Base-by-base conservation (phyloP, 2,113 vertebrate genomes). In the Forbesichthys papilliferus region DNA sequence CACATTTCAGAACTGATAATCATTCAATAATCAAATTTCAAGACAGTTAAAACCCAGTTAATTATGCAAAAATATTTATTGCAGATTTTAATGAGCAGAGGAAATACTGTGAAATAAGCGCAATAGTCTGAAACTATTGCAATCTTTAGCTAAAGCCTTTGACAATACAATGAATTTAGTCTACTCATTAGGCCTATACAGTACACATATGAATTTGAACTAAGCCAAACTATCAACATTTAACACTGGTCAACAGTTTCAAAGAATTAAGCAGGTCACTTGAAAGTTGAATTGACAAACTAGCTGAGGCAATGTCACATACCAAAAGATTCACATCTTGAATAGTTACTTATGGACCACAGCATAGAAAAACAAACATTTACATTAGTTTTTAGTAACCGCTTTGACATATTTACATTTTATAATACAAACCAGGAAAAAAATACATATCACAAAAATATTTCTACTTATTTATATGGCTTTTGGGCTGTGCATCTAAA, bases 11-110 rank as follows among this genome's bases (percentile, higher is more conserved):
- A 55, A 55, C n/a, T 61, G 9, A 48, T 27, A 27, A 27, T 47
- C 59, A 61, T 7, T 12, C 1, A 46, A 8, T 61, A 3, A 62
- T 48, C 6, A 48, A 48, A 49, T 14, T 48, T 5, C 80, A 27
- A 27, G 27, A 27, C 27, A 63, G 18, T 48, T 71, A 8, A 42
- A 42, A 42, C 7, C 5, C 36, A 42, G 4, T 69, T 78, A 36
- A 89, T 93, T 93, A 92, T 96, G 95, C 85, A 96, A 98, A 98
- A 98, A 98, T 92, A 87, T 98, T 98, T 98, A 98, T 96, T 98
- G 93, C 93, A 93, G 94, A 93, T 91, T 95, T 91, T 85, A 88
- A 82, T 87, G 88, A 93, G 90, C 90, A 83, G 79, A 91, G 87
- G 81, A 87, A 89, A 87, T 76, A 75, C 80, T 84, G 77, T 84